Conservation (phyloP, 2,113 vertebrate species). For the Steatornis caripensis region DNA sequence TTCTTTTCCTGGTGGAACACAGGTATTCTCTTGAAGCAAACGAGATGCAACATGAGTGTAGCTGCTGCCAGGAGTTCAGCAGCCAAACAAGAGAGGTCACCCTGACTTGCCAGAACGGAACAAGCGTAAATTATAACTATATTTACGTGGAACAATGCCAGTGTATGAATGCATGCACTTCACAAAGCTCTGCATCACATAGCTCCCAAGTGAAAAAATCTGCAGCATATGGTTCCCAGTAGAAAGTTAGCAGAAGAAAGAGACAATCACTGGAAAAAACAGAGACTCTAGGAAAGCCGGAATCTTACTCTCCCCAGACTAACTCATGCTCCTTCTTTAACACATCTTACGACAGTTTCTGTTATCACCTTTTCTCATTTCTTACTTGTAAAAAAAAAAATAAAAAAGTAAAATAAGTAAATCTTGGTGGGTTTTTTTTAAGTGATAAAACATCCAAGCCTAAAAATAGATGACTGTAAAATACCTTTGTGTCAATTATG, state of each 20-base stretch:
- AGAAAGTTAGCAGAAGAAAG: neutral
- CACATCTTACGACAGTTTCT: neutral
- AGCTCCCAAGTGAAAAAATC: neutral
- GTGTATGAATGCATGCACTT: conserved; percentile 58
- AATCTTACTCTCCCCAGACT: neutral
- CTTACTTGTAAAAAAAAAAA: neutral
- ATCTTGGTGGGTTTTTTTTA: neutral
- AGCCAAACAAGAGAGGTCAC: conserved; percentile 66
- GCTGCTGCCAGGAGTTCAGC: conserved; percentile 80
- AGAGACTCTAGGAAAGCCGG: neutral
- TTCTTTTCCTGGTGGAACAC: neutral
- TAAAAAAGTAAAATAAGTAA: neutral
- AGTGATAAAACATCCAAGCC: neutral
- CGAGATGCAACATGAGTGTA: conserved; percentile 70
- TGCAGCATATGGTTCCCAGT: fast-evolving
- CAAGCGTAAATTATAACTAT: conserved; percentile 67
- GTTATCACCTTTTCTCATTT: neutral
- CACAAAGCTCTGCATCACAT: neutral
- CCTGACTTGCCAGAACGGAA: conserved; percentile 74
- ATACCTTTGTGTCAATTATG: neutral
- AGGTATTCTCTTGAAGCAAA: conserved; percentile 84
- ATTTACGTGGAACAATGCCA: conserved; percentile 71
- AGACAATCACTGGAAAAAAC: neutral
- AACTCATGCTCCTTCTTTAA: neutral
- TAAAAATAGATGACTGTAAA: neutral